Percentiles rank a stretch among this genome's conserved stretches.
phyloP scores from a whole-genome alignment of 2,797 vertebrate species.

The Acrocephalus scirpaceus region DNA sequence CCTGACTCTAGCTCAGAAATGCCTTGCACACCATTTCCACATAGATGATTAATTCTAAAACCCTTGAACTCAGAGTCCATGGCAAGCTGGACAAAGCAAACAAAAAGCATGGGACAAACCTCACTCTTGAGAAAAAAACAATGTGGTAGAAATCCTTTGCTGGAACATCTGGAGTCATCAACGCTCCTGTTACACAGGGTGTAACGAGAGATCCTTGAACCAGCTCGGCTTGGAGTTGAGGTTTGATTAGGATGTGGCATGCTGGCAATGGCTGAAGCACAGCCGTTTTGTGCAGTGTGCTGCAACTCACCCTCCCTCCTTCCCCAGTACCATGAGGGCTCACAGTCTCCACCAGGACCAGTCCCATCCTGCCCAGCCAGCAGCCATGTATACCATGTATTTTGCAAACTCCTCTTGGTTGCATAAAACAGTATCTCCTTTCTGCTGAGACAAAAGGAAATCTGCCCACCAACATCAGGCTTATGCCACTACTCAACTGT shows the following conservation, averaged over 20 bases:
- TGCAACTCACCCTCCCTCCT: background rate
- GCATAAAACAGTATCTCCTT: background rate
- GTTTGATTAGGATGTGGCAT: background rate
- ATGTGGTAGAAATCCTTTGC: slow-evolving; percentile 20
- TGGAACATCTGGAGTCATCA: slow-evolving; percentile 17
- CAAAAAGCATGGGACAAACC: slow-evolving; percentile 54
- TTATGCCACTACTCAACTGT: background rate
- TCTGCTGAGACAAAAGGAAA: background rate
- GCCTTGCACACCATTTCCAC: slow-evolving; percentile 53
- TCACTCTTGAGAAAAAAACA: slow-evolving; percentile 9
- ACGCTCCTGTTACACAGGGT: background rate
- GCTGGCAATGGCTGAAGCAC: background rate
- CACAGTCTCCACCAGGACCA: background rate
- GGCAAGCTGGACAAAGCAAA: slow-evolving; percentile 48
- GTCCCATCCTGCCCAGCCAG: background rate
- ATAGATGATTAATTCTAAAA: slow-evolving; percentile 51
- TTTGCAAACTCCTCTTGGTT: background rate
- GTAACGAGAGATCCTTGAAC: background rate
- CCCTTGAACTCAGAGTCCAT: slow-evolving; percentile 23
- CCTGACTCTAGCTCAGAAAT: slow-evolving; percentile 58
- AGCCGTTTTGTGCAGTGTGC: background rate
- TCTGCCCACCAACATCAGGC: background rate
- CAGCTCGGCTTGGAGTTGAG: background rate
- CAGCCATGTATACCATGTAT: background rate
- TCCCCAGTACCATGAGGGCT: background rate